Base-by-base conservation (phyloP, 2,797 vertebrate genomes). In the Scomberomorus guttatus region DNA sequence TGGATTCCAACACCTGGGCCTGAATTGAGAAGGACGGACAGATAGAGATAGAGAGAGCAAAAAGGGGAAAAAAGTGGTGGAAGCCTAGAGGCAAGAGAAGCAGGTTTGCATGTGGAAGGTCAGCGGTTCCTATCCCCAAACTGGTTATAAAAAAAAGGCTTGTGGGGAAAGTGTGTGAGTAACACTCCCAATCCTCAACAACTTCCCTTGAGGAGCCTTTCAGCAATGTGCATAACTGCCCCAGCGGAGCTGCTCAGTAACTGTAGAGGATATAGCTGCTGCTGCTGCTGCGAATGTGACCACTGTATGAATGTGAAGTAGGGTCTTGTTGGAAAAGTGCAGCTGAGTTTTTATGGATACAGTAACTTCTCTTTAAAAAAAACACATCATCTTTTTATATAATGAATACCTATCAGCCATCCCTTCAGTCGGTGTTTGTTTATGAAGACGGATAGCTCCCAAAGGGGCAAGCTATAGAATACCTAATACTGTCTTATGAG, bases 191-290 rank as follows among this genome's bases (percentile, higher is more conserved):
- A 62, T 86, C 70, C 75, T 87, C 88, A 83, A 75, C 81, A 79
- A 66, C 79, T 83, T 65, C 83, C 91, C 85, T 87, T 85, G 67
- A 86, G 89, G 88, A 87, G 73, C 80, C 92, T 92, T 85, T 85
- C 25, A 87, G 90, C 89, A 75, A 60, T 77, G 75, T 73, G 75
- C 80, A 80, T 81, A 84, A 25, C 73, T 66, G 14, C 68, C 78
- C 72, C 56, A 0, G 60, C 79, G 79, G 71, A 90, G 74, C 56
- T 66, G 77, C 81, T 73, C 34, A 69, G 69, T 75, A 48, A 44
- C 39, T 25, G 64, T 51, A 59, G 32, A 25, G 42, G 60, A 64
- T 78, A 52, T 27, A 55, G 51, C 13, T 71, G 51, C 66, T 51
- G 51, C 13, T 71, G 51, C 66, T 51, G 46, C 46, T 48, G 46